Base-by-base conservation (phyloP, 64 coral and sea anemone species). In the Pachyseris speciosa region DNA sequence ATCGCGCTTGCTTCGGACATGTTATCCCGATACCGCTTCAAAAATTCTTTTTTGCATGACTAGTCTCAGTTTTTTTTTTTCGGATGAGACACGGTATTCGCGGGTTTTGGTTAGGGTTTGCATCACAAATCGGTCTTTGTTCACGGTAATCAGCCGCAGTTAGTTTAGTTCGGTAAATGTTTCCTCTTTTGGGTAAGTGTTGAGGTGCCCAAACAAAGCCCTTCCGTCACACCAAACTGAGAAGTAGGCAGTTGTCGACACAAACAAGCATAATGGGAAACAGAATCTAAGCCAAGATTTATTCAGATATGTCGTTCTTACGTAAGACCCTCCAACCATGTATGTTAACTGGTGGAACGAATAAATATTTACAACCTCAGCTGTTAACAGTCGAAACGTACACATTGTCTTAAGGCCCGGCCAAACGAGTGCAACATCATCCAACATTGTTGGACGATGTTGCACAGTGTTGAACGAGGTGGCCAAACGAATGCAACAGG, bases 1-100 rank as follows among this genome's bases (percentile, higher is more conserved):
- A n/a, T n/a, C n/a, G n/a, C n/a, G n/a, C n/a, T n/a, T n/a, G 65
- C 65, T 84, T 45, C 57, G 59, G 59, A 37, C 80, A 41, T 83
- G 33, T 64, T 40, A 83, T 83, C 55, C 32, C 79, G 52, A 83
- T 83, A 51, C 55, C 55, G 55, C 79, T 48, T 16, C 51, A 11
- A 55, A 55, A 55, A 55, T 55, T 12, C 3, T 55, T 55, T 55
- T 19, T 55, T 55, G 10, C 7, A 19, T 11, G 51, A 55, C 51
- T 17, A 19, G 10, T 19, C 0, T 4, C n/a, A n/a, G n/a, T n/a
- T n/a, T n/a, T n/a, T 55, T 55, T 55, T 55, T 55, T 55, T 15
- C 51, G 11, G 60, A 3, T 10, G 4, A 29, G 60, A 64, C 22
- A 24, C 60, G n/a, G 10, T 64, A 26, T 64, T 26, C 60, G 60